Conservation (phyloP, 2,888 invertebrate genomes). For the Bellardia pandia region DNA sequence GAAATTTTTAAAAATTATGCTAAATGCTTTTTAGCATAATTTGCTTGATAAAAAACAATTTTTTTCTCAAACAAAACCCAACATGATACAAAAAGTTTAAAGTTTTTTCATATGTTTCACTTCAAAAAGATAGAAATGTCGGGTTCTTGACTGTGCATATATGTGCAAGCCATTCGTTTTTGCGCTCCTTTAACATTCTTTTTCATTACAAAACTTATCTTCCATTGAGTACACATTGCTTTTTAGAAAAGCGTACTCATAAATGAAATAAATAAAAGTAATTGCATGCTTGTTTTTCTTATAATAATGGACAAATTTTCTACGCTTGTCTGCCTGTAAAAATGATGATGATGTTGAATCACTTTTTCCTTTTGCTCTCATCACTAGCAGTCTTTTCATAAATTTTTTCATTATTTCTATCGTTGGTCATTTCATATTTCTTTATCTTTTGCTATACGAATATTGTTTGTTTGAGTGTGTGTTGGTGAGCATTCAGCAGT, state of each 20-base stretch:
- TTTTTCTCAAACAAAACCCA: no score
- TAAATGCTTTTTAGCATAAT: no score
- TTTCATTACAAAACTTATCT: neutral
- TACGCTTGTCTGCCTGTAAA: constrained; percentile 66
- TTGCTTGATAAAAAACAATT: no score
- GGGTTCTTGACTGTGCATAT: no score
- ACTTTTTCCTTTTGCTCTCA: neutral
- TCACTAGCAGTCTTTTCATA: constrained; percentile 3
- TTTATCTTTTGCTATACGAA: constrained; percentile 15
- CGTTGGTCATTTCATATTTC: constrained; percentile 11
- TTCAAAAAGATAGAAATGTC: no score
- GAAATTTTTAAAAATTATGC: no score
- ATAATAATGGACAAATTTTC: constrained; percentile 70
- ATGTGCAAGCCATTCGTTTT: no score
- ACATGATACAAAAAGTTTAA: no score
- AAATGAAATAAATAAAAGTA: constrained; percentile 61
- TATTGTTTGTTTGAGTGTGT: neutral
- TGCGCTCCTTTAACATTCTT: no score
- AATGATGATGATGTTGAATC: constrained; percentile 53
- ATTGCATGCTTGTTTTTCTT: constrained; percentile 65
- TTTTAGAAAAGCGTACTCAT: constrained; percentile 2
- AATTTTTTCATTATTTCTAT: neutral
- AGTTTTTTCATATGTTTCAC: no score
- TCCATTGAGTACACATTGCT: neutral
- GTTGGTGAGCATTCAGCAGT: neutral